phyloP scores from a whole-genome alignment of 2,797 vertebrate genomes.

The Atherinosoma microstoma region DNA sequence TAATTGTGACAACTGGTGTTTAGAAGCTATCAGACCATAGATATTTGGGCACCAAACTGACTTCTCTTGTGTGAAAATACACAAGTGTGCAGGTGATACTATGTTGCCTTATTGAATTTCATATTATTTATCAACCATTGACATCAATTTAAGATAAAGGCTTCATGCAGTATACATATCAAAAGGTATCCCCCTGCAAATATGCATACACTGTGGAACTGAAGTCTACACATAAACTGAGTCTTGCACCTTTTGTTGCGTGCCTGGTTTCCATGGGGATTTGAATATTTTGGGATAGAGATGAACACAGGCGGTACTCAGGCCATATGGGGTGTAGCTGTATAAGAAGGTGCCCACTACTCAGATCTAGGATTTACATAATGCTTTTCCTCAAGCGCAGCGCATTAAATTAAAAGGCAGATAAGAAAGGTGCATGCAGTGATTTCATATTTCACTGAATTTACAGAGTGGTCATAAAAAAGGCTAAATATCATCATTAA shows the following conservation, averaged over 20 bases:
- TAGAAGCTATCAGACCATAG: constrained; percentile 39
- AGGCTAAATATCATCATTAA: neutral
- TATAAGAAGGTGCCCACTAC: constrained; percentile 34
- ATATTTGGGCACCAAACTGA: constrained; percentile 20
- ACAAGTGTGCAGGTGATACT: neutral
- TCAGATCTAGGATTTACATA: constrained; percentile 40
- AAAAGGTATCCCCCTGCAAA: neutral
- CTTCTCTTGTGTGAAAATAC: neutral
- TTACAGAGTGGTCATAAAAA: neutral
- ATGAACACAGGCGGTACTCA: constrained; percentile 29
- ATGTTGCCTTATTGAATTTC: neutral
- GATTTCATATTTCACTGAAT: constrained; percentile 4
- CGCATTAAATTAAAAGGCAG: constrained; percentile 20
- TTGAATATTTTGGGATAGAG: constrained; percentile 48
- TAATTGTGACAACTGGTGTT: constrained; percentile 39
- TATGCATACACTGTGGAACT: constrained; percentile 4
- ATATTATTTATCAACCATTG: neutral
- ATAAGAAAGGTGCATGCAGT: constrained; percentile 10
- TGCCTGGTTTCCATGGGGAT: constrained; percentile 50
- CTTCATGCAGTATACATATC: neutral
- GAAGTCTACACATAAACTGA: neutral
- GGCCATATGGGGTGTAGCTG: constrained; percentile 36
- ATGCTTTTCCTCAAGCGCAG: constrained; percentile 16
- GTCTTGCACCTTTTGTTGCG: constrained; percentile 1
- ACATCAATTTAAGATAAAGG: neutral